Evolutionary conservation across 2,888 invertebrate genomes (phyloP).

Genomic region (Archaeoteleia sp.): DNA sequence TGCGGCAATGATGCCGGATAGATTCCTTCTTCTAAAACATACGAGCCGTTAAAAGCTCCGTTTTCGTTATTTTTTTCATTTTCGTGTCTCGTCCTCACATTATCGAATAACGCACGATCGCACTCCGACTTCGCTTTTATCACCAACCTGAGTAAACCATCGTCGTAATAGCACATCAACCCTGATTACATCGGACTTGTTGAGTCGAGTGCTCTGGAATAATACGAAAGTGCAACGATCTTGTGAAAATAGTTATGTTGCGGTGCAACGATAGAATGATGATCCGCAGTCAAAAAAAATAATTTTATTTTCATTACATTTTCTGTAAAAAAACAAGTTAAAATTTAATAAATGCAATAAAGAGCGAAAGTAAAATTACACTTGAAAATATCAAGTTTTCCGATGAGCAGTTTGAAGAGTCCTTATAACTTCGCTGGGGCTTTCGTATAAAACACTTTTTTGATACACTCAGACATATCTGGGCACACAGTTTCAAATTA

Average conservation of each 20-base stretch:
- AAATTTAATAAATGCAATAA: no score
- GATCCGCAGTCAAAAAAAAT: no score
- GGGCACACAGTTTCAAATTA: constrained; percentile 24
- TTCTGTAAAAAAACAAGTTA: no score
- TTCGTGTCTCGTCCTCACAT: constrained; percentile 25
- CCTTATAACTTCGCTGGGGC: constrained; percentile 35
- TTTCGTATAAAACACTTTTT: constrained; percentile 36
- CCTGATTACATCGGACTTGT: constrained; percentile 52
- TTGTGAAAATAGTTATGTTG: constrained; percentile 25
- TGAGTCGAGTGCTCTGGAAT: constrained; percentile 46
- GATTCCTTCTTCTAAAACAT: constrained; percentile 35
- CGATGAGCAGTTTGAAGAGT: constrained; percentile 29
- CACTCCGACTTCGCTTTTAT: constrained; percentile 42
- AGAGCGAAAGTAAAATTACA: no score
- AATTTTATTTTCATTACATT: no score
- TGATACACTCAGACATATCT: constrained; percentile 32
- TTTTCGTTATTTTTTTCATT: constrained; percentile 42
- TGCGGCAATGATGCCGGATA: constrained; percentile 8
- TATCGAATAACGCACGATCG: constrained; percentile 48
- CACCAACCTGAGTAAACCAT: constrained; percentile 40
- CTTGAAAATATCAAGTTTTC: constrained; percentile 32
- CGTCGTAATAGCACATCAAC: constrained; percentile 48
- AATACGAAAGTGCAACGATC: constrained; percentile 46
- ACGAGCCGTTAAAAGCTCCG: constrained; percentile 37
- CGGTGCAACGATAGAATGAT: not conserved